Evolutionary conservation across 92 coral and sea anemone species (phyloP), one percentile per base, ranked within the genome.

Genomic region (Heliopora coerulea): DNA sequence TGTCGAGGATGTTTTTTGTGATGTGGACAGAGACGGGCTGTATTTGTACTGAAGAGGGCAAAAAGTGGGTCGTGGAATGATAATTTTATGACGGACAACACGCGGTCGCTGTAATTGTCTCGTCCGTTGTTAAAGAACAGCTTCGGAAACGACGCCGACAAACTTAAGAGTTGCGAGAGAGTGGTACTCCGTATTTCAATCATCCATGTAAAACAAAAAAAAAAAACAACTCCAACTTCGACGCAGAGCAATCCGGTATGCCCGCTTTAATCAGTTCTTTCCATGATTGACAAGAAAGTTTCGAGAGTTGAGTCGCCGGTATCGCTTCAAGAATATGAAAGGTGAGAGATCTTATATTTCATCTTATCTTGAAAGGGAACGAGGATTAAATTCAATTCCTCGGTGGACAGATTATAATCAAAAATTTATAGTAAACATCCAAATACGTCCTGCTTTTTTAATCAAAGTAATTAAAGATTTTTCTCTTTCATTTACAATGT

Each of bases 311-410:
- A 67, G 40, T 46, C n/a, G 74, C 30, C 33, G 49, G 15, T 56
- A 41, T 28, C 54, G n/a, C n/a, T 56, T 67, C 37, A 25, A 28
- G 58, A 46, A 26, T n/a, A 67, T 67, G 74, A 67, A 67, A 67
- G 74, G 74, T 67, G 54, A 35, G 59, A 25, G 54, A 44, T 49
- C 39, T 15, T 6, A 8, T 15, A 15, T 46, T 46, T 2, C 10
- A 46, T 46, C 52, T 46, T 46, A 46, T 46, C 52, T 46, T 46
- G 2, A 46, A 15, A 46, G n/a, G 12, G 17, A 8, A 46, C 52
- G 52, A 7, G 52, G 15, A 8, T 46, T 46, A n/a, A 6, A 46
- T 46, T 46, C 17, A n/a, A 46, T 46, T 6, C n/a, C n/a, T 46
- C 2, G 15, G 2, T 15, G n/a, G 52, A 10, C 52, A 46, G 52